Evolutionary conservation across 1,140 invertebrate genomes (phyloP).

Genomic region (Mamestra configurata): DNA sequence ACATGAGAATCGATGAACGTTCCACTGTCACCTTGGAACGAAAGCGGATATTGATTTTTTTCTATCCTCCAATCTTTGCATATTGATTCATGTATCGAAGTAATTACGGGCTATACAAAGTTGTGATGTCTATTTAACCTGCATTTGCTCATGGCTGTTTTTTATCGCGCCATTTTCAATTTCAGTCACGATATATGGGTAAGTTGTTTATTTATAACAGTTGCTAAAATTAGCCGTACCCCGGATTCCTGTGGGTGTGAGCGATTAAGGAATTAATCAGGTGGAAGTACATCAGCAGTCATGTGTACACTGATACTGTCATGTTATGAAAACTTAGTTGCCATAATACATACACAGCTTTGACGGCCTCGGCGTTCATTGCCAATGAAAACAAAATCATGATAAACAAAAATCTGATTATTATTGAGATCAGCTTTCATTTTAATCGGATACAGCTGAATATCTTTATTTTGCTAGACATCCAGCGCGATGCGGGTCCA

Average conservation of each 20-base stretch:
- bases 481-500: too few species aligned
- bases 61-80: constrained; percentile 39
- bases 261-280: constrained; percentile 38
- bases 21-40: constrained; percentile 47
- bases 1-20: constrained; percentile 46
- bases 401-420: too few species aligned
- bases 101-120: constrained; percentile 30
- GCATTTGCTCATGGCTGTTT: constrained; percentile 11
- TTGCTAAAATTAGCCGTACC: background rate
- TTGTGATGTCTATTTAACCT: constrained; percentile 20
- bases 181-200: background rate
- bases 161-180: constrained; percentile 8
- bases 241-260: constrained; percentile 9
- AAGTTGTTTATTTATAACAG: constrained; percentile 3
- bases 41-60: constrained; percentile 52
- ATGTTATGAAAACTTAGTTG: background rate
- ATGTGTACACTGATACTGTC: constrained; percentile 14
- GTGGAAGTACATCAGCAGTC: constrained; percentile 36
- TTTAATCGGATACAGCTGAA: too few species aligned
- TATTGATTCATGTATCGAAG: constrained; percentile 45
- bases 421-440: too few species aligned
- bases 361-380: too few species aligned
- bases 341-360: background rate
- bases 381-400: too few species aligned
- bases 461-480: too few species aligned